A percentile compares a stretch with the other conserved stretches of the same genome.
These are phyloP conservation scores for Engystomops pustulosus DNA, from an alignment of 2,113 vertebrate genomes.

Conservation along the genomic window DNA sequence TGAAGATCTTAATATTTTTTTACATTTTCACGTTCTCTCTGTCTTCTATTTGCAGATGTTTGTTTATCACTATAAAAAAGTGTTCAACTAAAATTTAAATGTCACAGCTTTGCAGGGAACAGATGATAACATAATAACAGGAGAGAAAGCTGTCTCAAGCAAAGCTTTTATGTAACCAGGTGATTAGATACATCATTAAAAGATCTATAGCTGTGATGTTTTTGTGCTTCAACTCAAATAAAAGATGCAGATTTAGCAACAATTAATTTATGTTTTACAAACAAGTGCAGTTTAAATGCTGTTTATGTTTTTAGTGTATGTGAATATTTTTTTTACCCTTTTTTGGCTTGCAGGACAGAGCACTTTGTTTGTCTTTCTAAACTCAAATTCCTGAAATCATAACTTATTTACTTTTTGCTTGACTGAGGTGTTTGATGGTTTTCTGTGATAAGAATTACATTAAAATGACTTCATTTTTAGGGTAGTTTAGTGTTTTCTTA, in stretches of 20 bases:
- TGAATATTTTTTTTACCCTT: too few relatives aligned
- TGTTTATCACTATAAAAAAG: constrained; percentile 18
- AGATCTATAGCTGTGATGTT: not conserved
- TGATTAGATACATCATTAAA: constrained; percentile 18
- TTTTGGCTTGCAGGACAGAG: too few relatives aligned
- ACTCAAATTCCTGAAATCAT: too few relatives aligned
- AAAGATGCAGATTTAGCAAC: not conserved
- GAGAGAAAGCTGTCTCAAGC: constrained; percentile 13
- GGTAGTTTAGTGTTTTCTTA: too few relatives aligned
- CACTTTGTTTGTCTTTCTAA: too few relatives aligned
- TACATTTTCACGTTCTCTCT: not conserved
- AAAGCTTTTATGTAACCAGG: not conserved
- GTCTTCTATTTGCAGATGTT: constrained; percentile 12
- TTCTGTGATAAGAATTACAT: too few relatives aligned
- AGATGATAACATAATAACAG: constrained; percentile 41
- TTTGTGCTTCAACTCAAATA: not conserved
- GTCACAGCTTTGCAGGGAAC: constrained; percentile 31
- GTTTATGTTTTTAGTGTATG: too few relatives aligned
- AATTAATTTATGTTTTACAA: not conserved
- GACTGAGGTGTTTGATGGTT: too few relatives aligned
- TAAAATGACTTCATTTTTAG: too few relatives aligned
- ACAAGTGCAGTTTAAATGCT: too few relatives aligned
- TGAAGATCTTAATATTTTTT: constrained; percentile 3
- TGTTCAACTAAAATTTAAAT: constrained; percentile 25
- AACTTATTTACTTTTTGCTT: too few relatives aligned